A percentile compares a stretch with the other conserved stretches of the same genome.
These are phyloP conservation scores for Dasyornis broadbenti DNA, from an alignment of 2,113 vertebrate species.

Conservation along the genomic window DNA sequence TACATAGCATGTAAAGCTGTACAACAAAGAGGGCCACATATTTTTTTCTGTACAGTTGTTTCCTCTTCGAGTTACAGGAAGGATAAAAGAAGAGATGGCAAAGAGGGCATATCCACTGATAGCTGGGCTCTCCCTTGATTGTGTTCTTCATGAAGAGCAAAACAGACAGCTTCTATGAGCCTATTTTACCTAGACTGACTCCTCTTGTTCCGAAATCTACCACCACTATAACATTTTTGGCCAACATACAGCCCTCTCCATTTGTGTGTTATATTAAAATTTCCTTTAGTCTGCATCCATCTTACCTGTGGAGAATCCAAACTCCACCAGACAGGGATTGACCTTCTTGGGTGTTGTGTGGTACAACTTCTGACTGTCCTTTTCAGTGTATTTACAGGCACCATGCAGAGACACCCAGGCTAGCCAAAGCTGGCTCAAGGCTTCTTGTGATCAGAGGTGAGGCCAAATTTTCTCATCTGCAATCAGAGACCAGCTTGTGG, in stretches of 20 bases:
- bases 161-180: not conserved
- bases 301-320: not conserved
- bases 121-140: not conserved
- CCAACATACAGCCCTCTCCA: not conserved
- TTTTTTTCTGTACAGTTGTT: not conserved
- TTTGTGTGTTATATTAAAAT: not conserved
- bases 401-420: not conserved
- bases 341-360: not conserved
- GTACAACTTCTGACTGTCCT: not conserved
- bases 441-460: not conserved
- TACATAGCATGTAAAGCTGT: not conserved
- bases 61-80: not conserved
- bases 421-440: not conserved
- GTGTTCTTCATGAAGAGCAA: not conserved
- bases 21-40: not conserved
- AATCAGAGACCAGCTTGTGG: not conserved
- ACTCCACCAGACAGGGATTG: not conserved
- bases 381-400: not conserved
- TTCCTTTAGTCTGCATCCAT: not conserved
- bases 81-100: not conserved
- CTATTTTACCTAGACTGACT: not conserved
- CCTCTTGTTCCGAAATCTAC: not conserved
- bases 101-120: not conserved
- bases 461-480: not conserved
- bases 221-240: not conserved